Base-by-base conservation (phyloP, 2,797 vertebrate species). In the Hypotaenidia okinawae region DNA sequence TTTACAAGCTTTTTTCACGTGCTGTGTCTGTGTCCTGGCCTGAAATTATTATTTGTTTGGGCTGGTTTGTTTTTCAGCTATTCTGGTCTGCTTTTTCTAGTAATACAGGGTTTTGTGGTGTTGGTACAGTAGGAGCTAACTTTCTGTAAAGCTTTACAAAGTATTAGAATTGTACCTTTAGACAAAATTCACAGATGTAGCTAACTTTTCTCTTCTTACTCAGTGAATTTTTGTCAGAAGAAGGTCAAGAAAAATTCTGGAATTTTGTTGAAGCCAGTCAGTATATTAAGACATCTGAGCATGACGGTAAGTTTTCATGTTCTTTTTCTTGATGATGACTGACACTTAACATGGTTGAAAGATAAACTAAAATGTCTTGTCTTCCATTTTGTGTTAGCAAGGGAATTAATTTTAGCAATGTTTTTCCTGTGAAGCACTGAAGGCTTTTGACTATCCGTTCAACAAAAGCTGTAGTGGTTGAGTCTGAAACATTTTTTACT, bases 161-260 rank as follows among this genome's bases (percentile, higher is more conserved):
- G 23, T 91, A 43, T 75, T 86, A 74, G 41, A 81, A 58, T 51
- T 95, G 15, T 66, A 75, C 55, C 55, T 90, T 59, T 37, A 87
- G 66, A 86, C 37, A 22, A 75, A 52, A 62, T 13, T 45, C 10
- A 2, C 16, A 54, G 37, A 18, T n/a, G 8, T 80, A 62, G 47
- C 83, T 93, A 58, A 95, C 87, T 96, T 69, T 76, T 59, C n/a
- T 76, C 55, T 83, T 96, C 84, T 94, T 93, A 91, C 78, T 87
- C 95, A 99, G 99, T 97, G 99, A 99, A 97, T 99, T 99, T 97
- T 97, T 99, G 96, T 99, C 99, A 70, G 99, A 99, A 97, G 99
- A 99, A 97, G 98, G 98, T 95, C 98, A 98, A 93, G 99, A 99
- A 91, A 99, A 98, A 97, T 99, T 99, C 95, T 99, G 99, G 99